Base-by-base conservation (phyloP, 2,888 invertebrate species). In the Trichacis sp. region DNA sequence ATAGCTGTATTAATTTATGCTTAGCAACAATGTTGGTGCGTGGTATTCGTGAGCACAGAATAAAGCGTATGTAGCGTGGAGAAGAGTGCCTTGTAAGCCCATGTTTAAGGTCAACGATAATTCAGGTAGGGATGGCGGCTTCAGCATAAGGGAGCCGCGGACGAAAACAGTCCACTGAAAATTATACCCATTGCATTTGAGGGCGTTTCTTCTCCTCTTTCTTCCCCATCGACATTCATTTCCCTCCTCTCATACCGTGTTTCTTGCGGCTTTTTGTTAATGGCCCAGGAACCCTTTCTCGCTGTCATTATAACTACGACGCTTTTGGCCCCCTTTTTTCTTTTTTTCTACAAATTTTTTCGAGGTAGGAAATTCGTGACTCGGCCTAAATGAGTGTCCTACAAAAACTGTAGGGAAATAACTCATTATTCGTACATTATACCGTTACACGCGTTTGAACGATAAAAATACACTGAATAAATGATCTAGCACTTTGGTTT, bases 1-100 rank as follows among this genome's bases (percentile, higher is more conserved):
- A n/a, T n/a, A n/a, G n/a, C 65, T 67, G 79, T 77, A 79, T 81
- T 79, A 79, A 81, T 81, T 80, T 81, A 80, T 81, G 77, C 78
- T 76, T 69, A 75, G 78, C 79, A 79, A 77, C 78, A 78, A 75
- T 75, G 74, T 69, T 65, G 63, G 57, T 65, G 51, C 59, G 57
- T 33, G 33, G 33, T 33, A 33, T 33, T 33, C 33, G 33, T 48
- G 55, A 50, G 51, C 51, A 53, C 52, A 56, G 54, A 54, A 66
- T 66, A 62, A 59, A 55, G 50, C 45, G 67, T 61, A 60, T 59
- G 64, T 60, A 63, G 45, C 61, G 66, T 57, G 69, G 66, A 72
- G 71, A 69, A 72, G 73, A 71, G 76, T 67, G 72, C 70, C 77
- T 78, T 77, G 78, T 79, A 78, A 76, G 75, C 70, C 72, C 77